Conservation (phyloP, 2,797 vertebrate genomes). For the Iguana delicatissima region DNA sequence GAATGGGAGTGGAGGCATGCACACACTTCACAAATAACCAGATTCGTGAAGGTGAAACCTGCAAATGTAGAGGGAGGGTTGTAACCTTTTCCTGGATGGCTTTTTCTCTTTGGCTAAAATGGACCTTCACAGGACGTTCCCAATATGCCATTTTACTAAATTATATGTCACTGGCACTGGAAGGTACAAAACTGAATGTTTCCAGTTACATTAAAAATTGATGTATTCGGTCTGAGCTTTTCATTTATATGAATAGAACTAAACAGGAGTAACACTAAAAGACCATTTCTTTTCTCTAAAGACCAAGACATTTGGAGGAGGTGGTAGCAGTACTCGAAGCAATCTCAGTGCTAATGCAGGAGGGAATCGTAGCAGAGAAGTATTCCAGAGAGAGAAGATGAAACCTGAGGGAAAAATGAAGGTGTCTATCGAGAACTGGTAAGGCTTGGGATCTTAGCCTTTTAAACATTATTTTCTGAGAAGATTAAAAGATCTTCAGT, state of each 20-base stretch:
- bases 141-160: neutral
- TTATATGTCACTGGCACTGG: neutral
- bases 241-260: conserved; percentile 53
- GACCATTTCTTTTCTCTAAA: conserved; percentile 73
- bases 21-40: too few relatives aligned
- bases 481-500: conserved; percentile 6
- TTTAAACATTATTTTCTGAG: conserved; percentile 5
- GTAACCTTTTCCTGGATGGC: too few relatives aligned
- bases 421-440: conserved; percentile 96
- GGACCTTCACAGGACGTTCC: too few relatives aligned
- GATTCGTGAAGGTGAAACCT: too few relatives aligned
- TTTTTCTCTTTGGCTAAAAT: too few relatives aligned
- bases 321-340: conserved; percentile 90
- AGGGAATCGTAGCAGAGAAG: conserved; percentile 86
- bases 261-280: conserved; percentile 59
- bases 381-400: conserved; percentile 89
- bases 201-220: conserved; percentile 50
- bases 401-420: conserved; percentile 84
- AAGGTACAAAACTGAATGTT: conserved; percentile 38
- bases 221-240: conserved; percentile 30
- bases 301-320: conserved; percentile 94
- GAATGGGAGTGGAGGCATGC: too few relatives aligned
- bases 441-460: conserved; percentile 71
- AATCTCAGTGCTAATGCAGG: conserved; percentile 86
- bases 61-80: too few relatives aligned